A percentile compares a stretch with the other conserved stretches of the same genome.
These are phyloP conservation scores for Ridgeia piscesae DNA, from an alignment of 1,140 invertebrate species.

Conservation along the genomic window DNA sequence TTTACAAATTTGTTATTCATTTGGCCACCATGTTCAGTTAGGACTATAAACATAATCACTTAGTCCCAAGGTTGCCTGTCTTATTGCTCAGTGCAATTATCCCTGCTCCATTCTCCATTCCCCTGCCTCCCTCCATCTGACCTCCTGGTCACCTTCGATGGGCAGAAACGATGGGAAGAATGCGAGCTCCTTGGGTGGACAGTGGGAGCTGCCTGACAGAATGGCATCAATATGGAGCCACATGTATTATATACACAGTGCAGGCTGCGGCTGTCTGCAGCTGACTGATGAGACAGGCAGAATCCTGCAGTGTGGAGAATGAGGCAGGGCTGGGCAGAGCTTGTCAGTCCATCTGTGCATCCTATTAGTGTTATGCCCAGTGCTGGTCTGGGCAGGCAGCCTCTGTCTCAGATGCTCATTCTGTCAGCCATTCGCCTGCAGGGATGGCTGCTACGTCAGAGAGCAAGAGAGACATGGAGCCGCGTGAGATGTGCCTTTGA, in stretches of 20 bases:
- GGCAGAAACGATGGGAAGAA: not conserved
- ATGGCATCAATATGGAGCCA: not conserved
- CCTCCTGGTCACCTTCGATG: not conserved
- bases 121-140: not conserved
- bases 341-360: not conserved
- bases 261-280: not conserved
- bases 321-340: not conserved
- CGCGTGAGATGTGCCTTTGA: not conserved
- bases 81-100: not conserved
- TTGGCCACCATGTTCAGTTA: not conserved
- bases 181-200: not conserved
- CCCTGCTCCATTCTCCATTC: too few relatives aligned
- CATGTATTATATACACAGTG: not conserved
- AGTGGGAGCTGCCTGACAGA: not conserved
- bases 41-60: not conserved
- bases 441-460: not conserved
- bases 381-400: not conserved
- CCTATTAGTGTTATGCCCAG: not conserved
- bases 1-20: not conserved
- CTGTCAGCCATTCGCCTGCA: not conserved
- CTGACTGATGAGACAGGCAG: constrained; percentile 3
- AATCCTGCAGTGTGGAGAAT: not conserved
- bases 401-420: not conserved
- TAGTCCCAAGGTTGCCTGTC: not conserved
- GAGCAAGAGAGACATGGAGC: not conserved